Percentiles rank a stretch among this genome's conserved stretches.
Conservation (phyloP, 2,888 invertebrate species). For the Eustalomyia histrio region DNA sequence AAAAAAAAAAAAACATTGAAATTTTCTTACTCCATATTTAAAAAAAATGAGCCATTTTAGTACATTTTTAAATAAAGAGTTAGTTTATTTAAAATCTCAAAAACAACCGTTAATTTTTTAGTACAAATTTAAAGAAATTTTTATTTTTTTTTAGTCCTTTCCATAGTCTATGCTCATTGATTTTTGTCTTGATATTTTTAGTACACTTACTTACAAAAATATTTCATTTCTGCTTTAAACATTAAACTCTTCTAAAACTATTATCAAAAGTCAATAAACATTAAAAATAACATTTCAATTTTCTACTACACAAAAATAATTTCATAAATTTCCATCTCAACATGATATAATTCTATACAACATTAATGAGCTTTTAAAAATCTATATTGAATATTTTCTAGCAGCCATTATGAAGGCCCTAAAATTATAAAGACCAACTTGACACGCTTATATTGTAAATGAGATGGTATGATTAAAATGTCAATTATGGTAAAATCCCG, state of each 20-base stretch:
- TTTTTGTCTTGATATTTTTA: too few species aligned
- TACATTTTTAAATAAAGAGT: too few species aligned
- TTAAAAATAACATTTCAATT: background rate
- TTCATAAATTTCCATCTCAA: background rate
- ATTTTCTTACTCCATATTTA: too few species aligned
- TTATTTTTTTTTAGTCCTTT: too few species aligned
- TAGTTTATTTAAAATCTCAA: too few species aligned
- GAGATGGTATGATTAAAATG: conserved; percentile 49
- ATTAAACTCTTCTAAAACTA: background rate
- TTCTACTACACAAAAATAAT: background rate
- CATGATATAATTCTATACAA: background rate
- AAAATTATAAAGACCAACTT: background rate
- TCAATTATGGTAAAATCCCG: conserved; percentile 35
- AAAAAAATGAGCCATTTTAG: too few species aligned
- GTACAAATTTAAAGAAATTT: too few species aligned
- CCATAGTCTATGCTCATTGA: too few species aligned
- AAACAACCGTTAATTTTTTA: too few species aligned
- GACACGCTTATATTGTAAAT: conserved; percentile 3
- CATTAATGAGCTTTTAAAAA: background rate
- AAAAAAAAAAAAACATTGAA: too few species aligned
- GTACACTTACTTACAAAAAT: too few species aligned
- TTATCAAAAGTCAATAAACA: background rate
- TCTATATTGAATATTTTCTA: background rate
- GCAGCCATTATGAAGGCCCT: background rate
- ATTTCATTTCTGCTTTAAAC: background rate